phyloP scores from a whole-genome alignment of 2,888 invertebrate species.

The Drosophila subsilvestris region DNA sequence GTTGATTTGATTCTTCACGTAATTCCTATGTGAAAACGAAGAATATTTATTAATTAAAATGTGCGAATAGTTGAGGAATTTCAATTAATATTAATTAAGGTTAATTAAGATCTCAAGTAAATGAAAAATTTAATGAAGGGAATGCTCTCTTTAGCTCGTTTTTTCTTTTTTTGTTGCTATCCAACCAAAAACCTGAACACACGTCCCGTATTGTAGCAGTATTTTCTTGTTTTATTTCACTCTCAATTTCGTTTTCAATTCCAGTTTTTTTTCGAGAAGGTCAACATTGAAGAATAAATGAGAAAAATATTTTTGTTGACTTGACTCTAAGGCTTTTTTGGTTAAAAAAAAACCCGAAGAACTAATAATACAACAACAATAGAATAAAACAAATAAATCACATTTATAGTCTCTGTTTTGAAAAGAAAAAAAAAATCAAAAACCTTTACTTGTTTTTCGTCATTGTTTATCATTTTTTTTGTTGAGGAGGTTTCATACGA shows the following conservation, averaged over 20 bases:
- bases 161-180: background rate
- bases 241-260: constrained; percentile 48
- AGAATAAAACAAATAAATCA: constrained; percentile 31
- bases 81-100: constrained; percentile 12
- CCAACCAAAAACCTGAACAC: constrained; percentile 1
- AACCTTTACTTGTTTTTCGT: constrained; percentile 16
- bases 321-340: constrained; percentile 37
- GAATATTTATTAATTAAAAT: background rate
- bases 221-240: constrained; percentile 18
- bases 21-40: constrained; percentile 86
- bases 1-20: constrained; percentile 89
- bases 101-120: background rate
- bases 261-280: constrained; percentile 65
- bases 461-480: constrained; percentile 28
- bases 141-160: background rate
- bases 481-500: background rate
- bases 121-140: background rate
- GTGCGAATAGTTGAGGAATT: background rate
- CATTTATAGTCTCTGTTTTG: constrained; percentile 39
- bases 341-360: background rate
- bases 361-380: constrained; percentile 11
- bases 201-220: background rate
- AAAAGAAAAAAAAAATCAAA: constrained; percentile 9
- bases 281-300: constrained; percentile 41
- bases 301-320: constrained; percentile 38